Evolutionary conservation across 2,797 vertebrate species (phyloP).

Genomic region (Sebastes minor): DNA sequence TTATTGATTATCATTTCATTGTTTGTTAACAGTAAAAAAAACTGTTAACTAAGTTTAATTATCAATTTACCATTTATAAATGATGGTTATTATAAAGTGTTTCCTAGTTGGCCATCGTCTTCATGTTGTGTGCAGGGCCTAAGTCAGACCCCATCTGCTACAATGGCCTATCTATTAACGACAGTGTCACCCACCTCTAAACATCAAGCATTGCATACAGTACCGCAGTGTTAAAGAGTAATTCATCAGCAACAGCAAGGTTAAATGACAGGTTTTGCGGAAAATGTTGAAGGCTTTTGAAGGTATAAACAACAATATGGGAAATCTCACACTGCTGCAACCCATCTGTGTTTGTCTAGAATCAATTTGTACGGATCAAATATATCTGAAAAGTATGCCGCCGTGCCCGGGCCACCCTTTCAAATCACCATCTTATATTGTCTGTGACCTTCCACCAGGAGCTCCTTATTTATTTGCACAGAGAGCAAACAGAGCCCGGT

Average conservation of each 20-base stretch:
- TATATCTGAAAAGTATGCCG: background rate
- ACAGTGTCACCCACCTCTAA: background rate
- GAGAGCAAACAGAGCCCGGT: background rate
- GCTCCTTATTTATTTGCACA: slow-evolving; percentile 11
- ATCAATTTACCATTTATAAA: no score
- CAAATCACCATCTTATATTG: slow-evolving; percentile 5
- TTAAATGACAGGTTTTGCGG: background rate
- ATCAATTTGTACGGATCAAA: slow-evolving; percentile 16
- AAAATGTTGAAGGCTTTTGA: background rate
- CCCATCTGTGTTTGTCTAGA: background rate
- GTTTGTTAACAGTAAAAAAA: no score
- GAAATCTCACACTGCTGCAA: background rate
- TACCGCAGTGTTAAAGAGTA: background rate
- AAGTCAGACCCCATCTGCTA: background rate
- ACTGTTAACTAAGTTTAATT: no score
- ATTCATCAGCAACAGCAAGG: background rate
- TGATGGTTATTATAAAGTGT: no score
- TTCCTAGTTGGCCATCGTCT: background rate
- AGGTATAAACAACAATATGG: background rate
- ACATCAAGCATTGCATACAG: background rate
- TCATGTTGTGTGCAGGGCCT: background rate
- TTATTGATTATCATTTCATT: no score
- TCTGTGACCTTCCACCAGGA: background rate
- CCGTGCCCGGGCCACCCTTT: background rate
- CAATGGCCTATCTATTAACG: background rate